These are phyloP conservation scores for Gobionotothen gibberifrons DNA, from an alignment of 2,797 vertebrate genomes.

Conservation along the genomic window DNA sequence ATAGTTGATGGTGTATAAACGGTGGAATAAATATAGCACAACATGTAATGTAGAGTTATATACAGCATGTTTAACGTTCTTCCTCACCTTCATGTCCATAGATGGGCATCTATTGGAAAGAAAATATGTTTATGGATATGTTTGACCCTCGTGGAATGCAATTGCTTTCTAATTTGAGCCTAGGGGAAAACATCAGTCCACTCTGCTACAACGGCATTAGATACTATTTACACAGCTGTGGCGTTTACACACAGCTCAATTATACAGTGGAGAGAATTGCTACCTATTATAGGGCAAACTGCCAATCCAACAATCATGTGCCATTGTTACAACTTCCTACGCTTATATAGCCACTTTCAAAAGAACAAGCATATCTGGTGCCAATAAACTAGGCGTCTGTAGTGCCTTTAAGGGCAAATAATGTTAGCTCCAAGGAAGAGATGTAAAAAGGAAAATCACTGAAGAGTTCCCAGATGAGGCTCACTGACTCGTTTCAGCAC, in stretches of 20 bases:
- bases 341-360: constrained; percentile 71
- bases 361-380: constrained; percentile 24
- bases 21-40: constrained; percentile 4
- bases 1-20: neutral
- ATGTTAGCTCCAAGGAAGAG: constrained; percentile 11
- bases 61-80: constrained; percentile 43
- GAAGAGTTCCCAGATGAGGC: neutral
- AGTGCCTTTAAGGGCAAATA: constrained; percentile 27
- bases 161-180: constrained; percentile 75
- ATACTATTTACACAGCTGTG: constrained; percentile 72
- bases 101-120: constrained; percentile 67
- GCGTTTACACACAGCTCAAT: constrained; percentile 48
- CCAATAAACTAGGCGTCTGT: constrained; percentile 15
- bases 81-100: constrained; percentile 65
- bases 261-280: constrained; percentile 46
- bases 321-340: constrained; percentile 59
- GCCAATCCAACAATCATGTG: constrained; percentile 47
- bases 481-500: neutral
- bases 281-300: constrained; percentile 54
- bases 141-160: constrained; percentile 78
- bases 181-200: constrained; percentile 69
- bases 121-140: constrained; percentile 78
- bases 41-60: constrained; percentile 9
- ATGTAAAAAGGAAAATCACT: constrained; percentile 11
- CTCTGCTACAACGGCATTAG: constrained; percentile 50